Percentiles rank a stretch among this genome's conserved stretches.
Evolutionary conservation across 1,140 invertebrate genomes (phyloP).

Genomic region (Brachionus angularis): DNA sequence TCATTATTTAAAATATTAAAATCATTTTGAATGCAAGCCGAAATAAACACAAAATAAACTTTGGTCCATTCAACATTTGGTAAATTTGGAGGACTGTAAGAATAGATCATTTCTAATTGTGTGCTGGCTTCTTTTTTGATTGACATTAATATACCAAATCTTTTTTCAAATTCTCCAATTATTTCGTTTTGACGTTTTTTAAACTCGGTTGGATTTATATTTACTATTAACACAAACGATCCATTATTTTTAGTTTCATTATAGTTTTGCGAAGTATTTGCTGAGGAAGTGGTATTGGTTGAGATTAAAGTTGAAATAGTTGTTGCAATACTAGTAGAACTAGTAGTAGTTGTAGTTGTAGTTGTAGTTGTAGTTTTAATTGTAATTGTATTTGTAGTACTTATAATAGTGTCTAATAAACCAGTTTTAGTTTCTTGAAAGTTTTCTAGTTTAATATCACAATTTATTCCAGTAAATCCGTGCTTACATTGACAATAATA

Average conservation of each 20-base stretch:
- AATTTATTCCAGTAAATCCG: constrained; percentile 10
- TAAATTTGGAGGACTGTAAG: neutral
- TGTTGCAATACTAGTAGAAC: neutral
- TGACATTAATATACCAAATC: constrained; percentile 23
- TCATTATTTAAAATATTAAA: neutral
- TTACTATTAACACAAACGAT: constrained; percentile 14
- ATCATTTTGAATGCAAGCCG: constrained; percentile 24
- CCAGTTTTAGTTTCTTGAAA: too few species aligned
- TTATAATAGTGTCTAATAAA: neutral
- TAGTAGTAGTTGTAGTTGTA: neutral
- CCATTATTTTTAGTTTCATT: neutral
- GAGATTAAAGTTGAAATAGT: too few species aligned
- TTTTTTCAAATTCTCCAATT: constrained; percentile 14
- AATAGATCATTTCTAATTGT: constrained; percentile 23
- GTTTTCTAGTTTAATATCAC: neutral
- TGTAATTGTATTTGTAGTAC: neutral
- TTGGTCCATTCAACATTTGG: neutral
- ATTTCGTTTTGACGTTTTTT: neutral
- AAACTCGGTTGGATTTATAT: constrained; percentile 21
- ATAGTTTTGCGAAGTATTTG: neutral
- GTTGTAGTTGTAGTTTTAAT: neutral
- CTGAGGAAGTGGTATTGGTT: neutral
- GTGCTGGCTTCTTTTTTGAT: neutral
- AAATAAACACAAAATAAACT: constrained; percentile 31
- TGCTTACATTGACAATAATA: constrained; percentile 7